Evolutionary conservation across 2,888 invertebrate genomes (phyloP).

Genomic region (Eugnorisma glareosa): DNA sequence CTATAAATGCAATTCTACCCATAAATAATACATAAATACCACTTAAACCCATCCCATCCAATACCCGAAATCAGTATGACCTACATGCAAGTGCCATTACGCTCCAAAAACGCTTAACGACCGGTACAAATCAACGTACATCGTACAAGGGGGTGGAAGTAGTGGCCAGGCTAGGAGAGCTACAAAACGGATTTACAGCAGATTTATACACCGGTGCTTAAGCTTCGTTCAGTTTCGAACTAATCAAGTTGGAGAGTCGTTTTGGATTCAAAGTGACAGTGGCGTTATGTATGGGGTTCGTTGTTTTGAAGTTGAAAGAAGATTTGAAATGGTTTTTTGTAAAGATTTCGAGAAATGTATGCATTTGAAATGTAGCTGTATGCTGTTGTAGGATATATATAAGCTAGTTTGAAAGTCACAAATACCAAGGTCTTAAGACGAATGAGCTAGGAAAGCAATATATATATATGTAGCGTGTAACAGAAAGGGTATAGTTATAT

Average conservation of each 20-base stretch:
- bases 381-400: neutral
- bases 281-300: slow-evolving; percentile 28
- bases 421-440: neutral
- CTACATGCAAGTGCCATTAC: slow-evolving; percentile 61
- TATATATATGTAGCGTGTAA: no score
- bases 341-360: neutral
- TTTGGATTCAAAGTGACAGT: slow-evolving; percentile 34
- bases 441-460: neutral
- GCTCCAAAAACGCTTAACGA: slow-evolving; percentile 63
- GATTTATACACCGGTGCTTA: slow-evolving; percentile 61
- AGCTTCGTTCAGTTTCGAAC: slow-evolving; percentile 54
- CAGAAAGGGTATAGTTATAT: no score
- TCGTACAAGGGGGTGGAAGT: slow-evolving; percentile 51
- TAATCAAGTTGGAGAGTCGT: slow-evolving; percentile 58
- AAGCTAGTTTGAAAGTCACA: neutral
- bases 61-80: slow-evolving; percentile 61
- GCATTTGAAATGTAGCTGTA: neutral
- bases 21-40: slow-evolving; percentile 28
- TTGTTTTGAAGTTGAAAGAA: slow-evolving; percentile 11
- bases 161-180: slow-evolving; percentile 34
- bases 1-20: neutral
- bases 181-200: slow-evolving; percentile 58
- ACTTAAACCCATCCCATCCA: slow-evolving; percentile 46
- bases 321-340: neutral
- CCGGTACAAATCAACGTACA: slow-evolving; percentile 64